These are phyloP conservation scores for Nomia melanderi DNA, from an alignment of 1,140 invertebrate species.

Conservation along the genomic window DNA sequence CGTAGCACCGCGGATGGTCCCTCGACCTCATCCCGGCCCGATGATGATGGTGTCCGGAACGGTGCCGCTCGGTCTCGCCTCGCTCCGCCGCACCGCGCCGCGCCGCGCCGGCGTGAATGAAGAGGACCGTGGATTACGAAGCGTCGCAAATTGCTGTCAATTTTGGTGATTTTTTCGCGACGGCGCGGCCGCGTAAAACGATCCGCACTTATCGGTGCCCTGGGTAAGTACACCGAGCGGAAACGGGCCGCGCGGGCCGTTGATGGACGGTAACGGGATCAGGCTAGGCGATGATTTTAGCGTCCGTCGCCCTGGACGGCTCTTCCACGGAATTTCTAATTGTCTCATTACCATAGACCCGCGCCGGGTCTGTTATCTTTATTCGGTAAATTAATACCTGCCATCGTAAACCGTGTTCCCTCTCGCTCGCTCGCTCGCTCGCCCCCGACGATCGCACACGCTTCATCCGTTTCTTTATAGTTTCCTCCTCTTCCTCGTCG, in stretches of 20 bases:
- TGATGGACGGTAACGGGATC: constrained; percentile 26
- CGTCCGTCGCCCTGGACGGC: not conserved
- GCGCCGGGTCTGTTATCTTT: constrained; percentile 22
- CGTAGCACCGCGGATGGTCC: constrained; percentile 57
- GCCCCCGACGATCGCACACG: not conserved
- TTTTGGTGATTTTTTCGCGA: constrained; percentile 58
- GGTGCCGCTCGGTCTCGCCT: not conserved
- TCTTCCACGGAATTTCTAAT: constrained; percentile 20
- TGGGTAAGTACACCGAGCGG: constrained; percentile 20
- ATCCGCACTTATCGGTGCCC: constrained; percentile 19
- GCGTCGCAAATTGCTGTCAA: constrained; percentile 65
- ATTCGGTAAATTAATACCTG: constrained; percentile 36
- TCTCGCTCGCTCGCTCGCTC: too few relatives aligned
- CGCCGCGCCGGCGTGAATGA: constrained; percentile 55
- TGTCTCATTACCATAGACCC: constrained; percentile 27
- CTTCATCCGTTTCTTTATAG: not conserved
- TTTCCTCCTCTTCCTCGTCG: not conserved
- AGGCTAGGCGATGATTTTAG: constrained; percentile 4
- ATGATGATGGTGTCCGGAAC: constrained; percentile 55
- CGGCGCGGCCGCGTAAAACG: not conserved
- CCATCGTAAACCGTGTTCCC: not conserved
- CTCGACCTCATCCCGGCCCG: constrained; percentile 60
- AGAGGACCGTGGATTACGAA: constrained; percentile 58
- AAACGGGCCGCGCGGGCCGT: not conserved
- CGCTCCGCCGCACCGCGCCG: not conserved